Base-by-base conservation (phyloP, 2,888 invertebrate genomes). In the Branchinecta sandiegonensis region DNA sequence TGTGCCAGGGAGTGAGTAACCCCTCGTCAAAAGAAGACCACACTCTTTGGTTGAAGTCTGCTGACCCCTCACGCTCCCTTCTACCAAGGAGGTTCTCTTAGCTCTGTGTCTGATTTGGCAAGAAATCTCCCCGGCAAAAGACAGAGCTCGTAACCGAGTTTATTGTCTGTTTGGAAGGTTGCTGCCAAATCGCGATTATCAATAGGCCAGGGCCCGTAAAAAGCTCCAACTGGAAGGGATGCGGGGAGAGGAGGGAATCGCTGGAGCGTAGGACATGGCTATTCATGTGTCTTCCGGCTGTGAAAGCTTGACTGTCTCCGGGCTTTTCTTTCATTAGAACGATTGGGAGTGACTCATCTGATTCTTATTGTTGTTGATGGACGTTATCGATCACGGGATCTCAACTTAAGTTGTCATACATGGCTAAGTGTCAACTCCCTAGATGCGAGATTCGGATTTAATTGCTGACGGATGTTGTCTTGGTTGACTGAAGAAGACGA, bases 271-370 rank as follows among this genome's bases (percentile, higher is more conserved):
- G 14, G 63, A 56, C 63, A 17, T 10, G n/a, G 23, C 63, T 56
- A 56, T 56, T 56, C 63, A 56, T 23, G 63, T 56, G n/a, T 56
- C 63, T 56, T n/a, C 63, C 23, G n/a, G n/a, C 9, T 56, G n/a
- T 56, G 63, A 56, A 56, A 56, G 63, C 63, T 10, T 17, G 23
- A n/a, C 23, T n/a, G n/a, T 23, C 23, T 23, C 63, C 14, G 11
- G 63, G 14, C 23, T 56, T 56, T 56, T 23, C 23, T 56, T 56
- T 23, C 14, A 56, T 56, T 56, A 56, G 63, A 56, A 56, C 63
- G 63, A 56, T 56, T 56, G 63, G 63, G 63, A 56, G 63, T 56
- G 63, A 56, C 63, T 56, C 63, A 56, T 56, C 63, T 56, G 63
- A 17, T n/a, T 37, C 37, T 37, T 37, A 37, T 37, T 37, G 37